These are phyloP conservation scores for Leptogaster cylindrica DNA, from an alignment of 2,888 invertebrate genomes.

Conservation along the genomic window DNA sequence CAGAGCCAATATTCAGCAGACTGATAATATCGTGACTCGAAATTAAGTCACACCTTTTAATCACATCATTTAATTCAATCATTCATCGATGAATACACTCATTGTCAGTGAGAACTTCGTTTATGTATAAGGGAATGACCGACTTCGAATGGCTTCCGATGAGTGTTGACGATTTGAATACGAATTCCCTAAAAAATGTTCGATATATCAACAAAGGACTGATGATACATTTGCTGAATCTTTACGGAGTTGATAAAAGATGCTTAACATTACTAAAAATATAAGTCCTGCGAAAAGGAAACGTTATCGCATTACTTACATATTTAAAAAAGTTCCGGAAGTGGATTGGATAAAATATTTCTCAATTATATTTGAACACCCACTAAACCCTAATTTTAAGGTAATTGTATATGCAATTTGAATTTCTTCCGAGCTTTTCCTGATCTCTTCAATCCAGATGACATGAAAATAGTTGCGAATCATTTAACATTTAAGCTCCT, in stretches of 20 bases:
- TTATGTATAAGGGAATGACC: background rate
- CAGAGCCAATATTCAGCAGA: too few relatives aligned
- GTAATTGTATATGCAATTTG: background rate
- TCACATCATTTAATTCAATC: too few relatives aligned
- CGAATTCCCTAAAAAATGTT: background rate
- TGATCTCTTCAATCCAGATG: background rate
- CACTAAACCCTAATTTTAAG: background rate
- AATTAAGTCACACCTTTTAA: too few relatives aligned
- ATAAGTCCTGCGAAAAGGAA: background rate
- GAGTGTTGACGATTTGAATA: background rate
- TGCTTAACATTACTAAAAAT: background rate
- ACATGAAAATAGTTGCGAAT: background rate
- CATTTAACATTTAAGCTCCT: slow-evolving; percentile 10
- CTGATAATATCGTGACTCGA: too few relatives aligned
- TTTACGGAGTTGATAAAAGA: background rate
- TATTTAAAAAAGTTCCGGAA: background rate
- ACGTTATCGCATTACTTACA: background rate
- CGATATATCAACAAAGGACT: slow-evolving; percentile 4
- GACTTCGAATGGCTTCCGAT: background rate
- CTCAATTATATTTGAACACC: background rate
- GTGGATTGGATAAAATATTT: slow-evolving; percentile 9
- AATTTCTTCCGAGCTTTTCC: background rate
- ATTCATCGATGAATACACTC: slow-evolving; percentile 17
- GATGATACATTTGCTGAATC: background rate
- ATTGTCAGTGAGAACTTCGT: background rate